Conservation (phyloP, 2,113 vertebrate genomes). For the Trichomycterus rosablanca region DNA sequence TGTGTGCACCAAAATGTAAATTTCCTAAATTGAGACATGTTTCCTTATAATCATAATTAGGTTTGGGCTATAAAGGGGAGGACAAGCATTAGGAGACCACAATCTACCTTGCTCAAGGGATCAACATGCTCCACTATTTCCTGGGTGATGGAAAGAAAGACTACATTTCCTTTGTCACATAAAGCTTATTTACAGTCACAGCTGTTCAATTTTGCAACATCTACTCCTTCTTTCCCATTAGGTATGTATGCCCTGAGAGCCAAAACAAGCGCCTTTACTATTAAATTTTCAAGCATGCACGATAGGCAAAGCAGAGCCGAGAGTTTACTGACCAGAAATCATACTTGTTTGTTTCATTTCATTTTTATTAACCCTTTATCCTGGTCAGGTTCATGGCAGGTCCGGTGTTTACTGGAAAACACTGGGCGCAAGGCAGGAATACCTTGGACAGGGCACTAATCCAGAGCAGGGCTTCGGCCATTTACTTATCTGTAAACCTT, state of each 20-base stretch:
- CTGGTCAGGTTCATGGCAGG: too few species aligned
- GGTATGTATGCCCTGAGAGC: conserved; percentile 54
- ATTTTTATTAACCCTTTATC: too few species aligned
- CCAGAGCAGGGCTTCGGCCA: too few species aligned
- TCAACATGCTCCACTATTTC: conserved; percentile 64
- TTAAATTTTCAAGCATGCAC: conserved; percentile 11
- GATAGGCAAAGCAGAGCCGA: conserved; percentile 1
- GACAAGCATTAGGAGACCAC: conserved; percentile 54
- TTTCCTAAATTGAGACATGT: conserved; percentile 17
- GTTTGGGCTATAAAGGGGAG: conserved; percentile 41
- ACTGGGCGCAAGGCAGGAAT: too few species aligned
- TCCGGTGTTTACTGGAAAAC: too few species aligned
- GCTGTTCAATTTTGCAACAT: conserved; percentile 70
- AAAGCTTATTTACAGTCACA: conserved; percentile 72
- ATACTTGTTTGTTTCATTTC: too few species aligned
- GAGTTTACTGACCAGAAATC: conserved; percentile 4
- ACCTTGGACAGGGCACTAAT: too few species aligned
- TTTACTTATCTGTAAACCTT: too few species aligned
- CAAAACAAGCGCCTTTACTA: conserved; percentile 7
- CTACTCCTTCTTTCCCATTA: conserved; percentile 60
- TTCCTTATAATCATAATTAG: conserved; percentile 41
- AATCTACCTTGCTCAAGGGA: conserved; percentile 55
- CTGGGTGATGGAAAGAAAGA: conserved; percentile 62
- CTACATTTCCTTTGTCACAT: conserved; percentile 64
- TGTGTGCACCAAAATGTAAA: conserved; percentile 22